A percentile compares a stretch with the other conserved stretches of the same genome.
These are phyloP conservation scores for Caenorhabditis sp. DNA, from an alignment of 2,888 invertebrate species.

Conservation along the genomic window DNA sequence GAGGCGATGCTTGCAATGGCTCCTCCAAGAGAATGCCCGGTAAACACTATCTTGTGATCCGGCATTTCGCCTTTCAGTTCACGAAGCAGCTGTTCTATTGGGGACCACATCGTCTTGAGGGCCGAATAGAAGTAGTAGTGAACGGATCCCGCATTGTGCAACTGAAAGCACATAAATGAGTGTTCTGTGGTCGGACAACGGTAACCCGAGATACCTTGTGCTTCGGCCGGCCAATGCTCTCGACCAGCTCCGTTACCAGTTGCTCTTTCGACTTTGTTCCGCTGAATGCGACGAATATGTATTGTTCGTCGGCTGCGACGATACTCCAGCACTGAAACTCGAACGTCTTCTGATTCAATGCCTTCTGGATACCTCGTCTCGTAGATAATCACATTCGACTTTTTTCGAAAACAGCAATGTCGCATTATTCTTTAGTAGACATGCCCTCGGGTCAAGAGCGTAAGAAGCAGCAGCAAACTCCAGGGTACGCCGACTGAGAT, in stretches of 20 bases:
- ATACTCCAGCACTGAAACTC: constrained; percentile 75
- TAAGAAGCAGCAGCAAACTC: constrained; percentile 72
- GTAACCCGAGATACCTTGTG: constrained; percentile 55
- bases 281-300: constrained; percentile 73
- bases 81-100: constrained; percentile 36
- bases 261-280: constrained; percentile 75
- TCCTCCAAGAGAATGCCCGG: constrained; percentile 76
- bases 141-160: constrained; percentile 73
- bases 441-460: constrained; percentile 68
- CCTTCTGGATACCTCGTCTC: constrained; percentile 64
- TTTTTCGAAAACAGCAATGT: constrained; percentile 55
- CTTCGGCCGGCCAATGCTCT: constrained; percentile 73
- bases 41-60: constrained; percentile 67
- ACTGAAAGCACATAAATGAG: constrained; percentile 33
- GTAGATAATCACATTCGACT: constrained; percentile 70
- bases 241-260: constrained; percentile 75
- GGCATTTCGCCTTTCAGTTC: constrained; percentile 48
- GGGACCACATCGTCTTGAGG: constrained; percentile 69
- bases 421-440: constrained; percentile 69
- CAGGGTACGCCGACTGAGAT: constrained; percentile 23
- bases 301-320: constrained; percentile 66
- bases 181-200: constrained; percentile 12
- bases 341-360: neutral
- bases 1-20: constrained; percentile 75
- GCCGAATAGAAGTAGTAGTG: constrained; percentile 76